A percentile compares a stretch with the other conserved stretches of the same genome.
Conservation (phyloP, 2,888 invertebrate species). For the Rotaria socialis region DNA sequence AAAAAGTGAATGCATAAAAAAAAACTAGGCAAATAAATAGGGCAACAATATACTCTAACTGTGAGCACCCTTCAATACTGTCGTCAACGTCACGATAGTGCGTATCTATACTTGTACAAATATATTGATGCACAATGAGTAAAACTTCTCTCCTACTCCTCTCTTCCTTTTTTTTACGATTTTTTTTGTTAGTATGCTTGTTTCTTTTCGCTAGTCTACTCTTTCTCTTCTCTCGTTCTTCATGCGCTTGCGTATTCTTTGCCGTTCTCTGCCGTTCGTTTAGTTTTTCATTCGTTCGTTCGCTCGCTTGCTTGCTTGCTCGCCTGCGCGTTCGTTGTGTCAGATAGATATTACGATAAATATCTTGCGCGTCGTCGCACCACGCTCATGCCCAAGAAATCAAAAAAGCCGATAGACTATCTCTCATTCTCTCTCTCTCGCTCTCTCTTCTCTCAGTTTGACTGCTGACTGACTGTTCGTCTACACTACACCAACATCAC, state of each 20-base stretch:
- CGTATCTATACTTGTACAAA: too few relatives aligned
- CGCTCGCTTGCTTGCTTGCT: neutral
- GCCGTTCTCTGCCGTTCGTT: neutral
- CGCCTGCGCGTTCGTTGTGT: neutral
- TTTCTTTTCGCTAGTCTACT: too few relatives aligned
- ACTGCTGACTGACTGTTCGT: neutral
- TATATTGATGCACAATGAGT: too few relatives aligned
- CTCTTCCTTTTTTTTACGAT: neutral
- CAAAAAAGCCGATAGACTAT: conserved; percentile 13
- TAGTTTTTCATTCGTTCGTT: neutral
- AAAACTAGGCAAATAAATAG: neutral
- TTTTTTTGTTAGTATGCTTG: neutral
- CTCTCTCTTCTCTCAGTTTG: neutral
- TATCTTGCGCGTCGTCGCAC: conserved; percentile 16
- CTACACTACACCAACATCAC: neutral
- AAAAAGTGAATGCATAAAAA: neutral
- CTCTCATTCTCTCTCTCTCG: neutral
- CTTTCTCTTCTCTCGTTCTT: neutral
- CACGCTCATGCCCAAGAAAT: conserved; percentile 15
- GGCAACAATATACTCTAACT: neutral
- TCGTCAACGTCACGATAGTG: neutral
- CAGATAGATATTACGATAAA: conserved; percentile 16
- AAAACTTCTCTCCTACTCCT: too few relatives aligned
- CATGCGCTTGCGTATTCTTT: neutral
- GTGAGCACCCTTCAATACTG: neutral